These are phyloP conservation scores for Stegostoma tigrinum DNA, from an alignment of 2,113 vertebrate species.

Conservation along the genomic window DNA sequence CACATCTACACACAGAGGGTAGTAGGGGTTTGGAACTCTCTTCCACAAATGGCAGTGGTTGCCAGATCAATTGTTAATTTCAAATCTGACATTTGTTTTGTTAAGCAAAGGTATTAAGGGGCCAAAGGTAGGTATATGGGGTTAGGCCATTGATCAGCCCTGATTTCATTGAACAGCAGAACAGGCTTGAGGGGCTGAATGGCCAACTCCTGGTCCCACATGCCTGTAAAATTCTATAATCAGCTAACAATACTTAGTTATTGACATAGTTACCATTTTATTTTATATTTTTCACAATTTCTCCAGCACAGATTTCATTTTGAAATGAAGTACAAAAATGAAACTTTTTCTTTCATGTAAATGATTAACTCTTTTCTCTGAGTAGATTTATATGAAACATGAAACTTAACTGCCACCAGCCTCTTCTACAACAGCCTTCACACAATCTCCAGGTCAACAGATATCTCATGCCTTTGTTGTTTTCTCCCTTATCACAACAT, in stretches of 20 bases:
- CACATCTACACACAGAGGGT: too few species aligned
- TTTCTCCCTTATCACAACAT: neutral
- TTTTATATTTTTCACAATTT: neutral
- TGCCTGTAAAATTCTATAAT: too few species aligned
- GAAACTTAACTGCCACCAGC: neutral
- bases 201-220: too few species aligned
- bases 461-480: slow-evolving; percentile 20
- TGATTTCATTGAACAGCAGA: too few species aligned
- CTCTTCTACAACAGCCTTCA: neutral
- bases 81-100: too few species aligned
- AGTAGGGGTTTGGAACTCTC: too few species aligned
- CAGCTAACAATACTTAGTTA: neutral
- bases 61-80: too few species aligned
- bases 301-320: neutral
- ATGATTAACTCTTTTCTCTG: neutral
- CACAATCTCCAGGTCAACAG: neutral
- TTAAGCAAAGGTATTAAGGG: too few species aligned
- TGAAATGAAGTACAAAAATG: neutral
- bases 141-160: too few species aligned
- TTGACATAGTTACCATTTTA: neutral
- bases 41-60: too few species aligned
- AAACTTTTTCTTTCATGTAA: neutral
- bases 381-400: neutral
- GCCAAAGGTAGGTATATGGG: too few species aligned
- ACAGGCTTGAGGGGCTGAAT: too few species aligned